Percentiles rank a stretch among this genome's conserved stretches.
Conservation (phyloP, 1,140 invertebrate genomes). For the Bradysia coprophila region DNA sequence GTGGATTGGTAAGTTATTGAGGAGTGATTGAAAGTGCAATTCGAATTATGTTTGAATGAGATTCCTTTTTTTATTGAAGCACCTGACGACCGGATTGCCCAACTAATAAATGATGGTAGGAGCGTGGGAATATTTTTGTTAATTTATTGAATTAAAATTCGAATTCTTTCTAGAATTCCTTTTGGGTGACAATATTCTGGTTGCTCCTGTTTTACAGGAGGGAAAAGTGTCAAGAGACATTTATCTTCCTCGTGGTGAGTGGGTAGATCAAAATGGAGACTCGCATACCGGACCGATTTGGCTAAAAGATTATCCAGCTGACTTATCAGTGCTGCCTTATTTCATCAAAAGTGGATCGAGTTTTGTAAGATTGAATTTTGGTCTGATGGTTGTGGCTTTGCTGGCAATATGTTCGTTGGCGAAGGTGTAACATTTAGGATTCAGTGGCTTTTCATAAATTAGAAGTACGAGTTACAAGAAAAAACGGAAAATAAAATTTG, state of each 20-base stretch:
- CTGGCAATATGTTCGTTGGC: no score
- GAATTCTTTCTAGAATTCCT: constrained; percentile 66
- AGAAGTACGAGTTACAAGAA: no score
- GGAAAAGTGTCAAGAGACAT: constrained; percentile 44
- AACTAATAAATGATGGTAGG: constrained; percentile 40
- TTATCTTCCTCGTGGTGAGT: constrained; percentile 53
- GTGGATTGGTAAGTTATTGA: no score
- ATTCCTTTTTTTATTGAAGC: constrained; percentile 18
- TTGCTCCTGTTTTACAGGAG: constrained; percentile 60
- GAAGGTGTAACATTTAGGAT: no score
- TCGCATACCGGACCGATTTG: constrained; percentile 4
- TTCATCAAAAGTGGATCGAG: not conserved
- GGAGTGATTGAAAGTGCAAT: no score
- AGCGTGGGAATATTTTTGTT: constrained; percentile 23
- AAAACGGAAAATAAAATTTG: no score
- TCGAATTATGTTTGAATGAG: no score
- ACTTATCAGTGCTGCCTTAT: not conserved
- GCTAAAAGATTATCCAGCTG: not conserved
- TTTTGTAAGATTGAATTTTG: no score
- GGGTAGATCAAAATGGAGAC: constrained; percentile 30
- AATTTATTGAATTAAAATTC: constrained; percentile 1
- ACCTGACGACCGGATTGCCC: constrained; percentile 41
- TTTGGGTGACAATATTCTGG: constrained; percentile 64
- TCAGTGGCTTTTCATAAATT: no score
- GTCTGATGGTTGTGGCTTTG: no score